Evolutionary conservation across 2,113 vertebrate species (phyloP).

Genomic region (Aptenodytes forsteri): DNA sequence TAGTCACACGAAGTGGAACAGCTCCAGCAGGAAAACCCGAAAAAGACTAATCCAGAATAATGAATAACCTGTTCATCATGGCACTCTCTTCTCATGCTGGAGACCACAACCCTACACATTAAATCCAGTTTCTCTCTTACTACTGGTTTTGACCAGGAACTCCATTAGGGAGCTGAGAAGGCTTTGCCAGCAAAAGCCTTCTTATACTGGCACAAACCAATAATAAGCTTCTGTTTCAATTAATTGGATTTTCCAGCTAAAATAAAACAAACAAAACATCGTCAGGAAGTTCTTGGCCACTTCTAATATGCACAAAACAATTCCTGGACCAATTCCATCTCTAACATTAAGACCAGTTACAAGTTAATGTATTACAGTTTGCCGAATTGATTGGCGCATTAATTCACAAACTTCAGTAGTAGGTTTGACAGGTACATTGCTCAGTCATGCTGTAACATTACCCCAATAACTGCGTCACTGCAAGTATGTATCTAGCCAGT

Average conservation of each 20-base stretch:
- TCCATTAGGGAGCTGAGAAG: neutral
- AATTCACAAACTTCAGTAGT: conserved; percentile 63
- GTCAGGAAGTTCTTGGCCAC: neutral
- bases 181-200: neutral
- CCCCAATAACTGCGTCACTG: conserved; percentile 41
- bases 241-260: neutral
- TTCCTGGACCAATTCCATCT: neutral
- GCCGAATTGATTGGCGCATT: conserved; percentile 65
- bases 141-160: neutral
- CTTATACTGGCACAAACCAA: neutral
- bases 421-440: conserved; percentile 32
- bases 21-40: neutral
- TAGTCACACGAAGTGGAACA: neutral
- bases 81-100: neutral
- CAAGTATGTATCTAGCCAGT: conserved; percentile 6
- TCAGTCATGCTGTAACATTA: conserved; percentile 14
- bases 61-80: neutral
- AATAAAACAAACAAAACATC: neutral
- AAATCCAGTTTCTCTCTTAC: neutral
- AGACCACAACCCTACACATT: neutral
- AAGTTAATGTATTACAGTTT: conserved; percentile 58
- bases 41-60: neutral
- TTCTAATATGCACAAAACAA: neutral
- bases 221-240: neutral
- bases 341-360: conserved; percentile 15